A percentile compares a stretch with the other conserved stretches of the same genome.
These are phyloP conservation scores for Protobothrops flavoviridis DNA, from an alignment of 2,113 vertebrate species.

Conservation along the genomic window DNA sequence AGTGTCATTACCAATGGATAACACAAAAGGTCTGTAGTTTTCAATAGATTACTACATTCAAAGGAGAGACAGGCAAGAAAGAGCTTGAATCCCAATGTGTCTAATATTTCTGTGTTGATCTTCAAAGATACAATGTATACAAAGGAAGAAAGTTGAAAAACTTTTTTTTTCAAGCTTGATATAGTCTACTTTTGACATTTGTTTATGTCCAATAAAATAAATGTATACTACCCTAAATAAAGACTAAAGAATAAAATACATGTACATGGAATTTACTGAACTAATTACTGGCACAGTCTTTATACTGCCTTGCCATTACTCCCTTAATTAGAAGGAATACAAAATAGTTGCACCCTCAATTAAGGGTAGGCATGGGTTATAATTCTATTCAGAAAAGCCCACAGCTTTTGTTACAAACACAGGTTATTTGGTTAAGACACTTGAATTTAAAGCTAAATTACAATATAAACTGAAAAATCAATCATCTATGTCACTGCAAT, in stretches of 20 bases:
- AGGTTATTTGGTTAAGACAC: background rate
- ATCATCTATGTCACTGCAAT: background rate
- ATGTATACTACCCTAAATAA: background rate
- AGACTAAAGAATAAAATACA: slow-evolving; percentile 47
- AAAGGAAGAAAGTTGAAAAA: background rate
- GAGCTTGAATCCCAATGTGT: background rate
- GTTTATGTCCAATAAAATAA: slow-evolving; percentile 9
- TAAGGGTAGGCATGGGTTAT: background rate
- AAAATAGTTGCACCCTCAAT: slow-evolving; percentile 20
- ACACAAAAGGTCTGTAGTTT: slow-evolving; percentile 19
- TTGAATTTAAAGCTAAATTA: background rate
- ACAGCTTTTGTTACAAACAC: background rate
- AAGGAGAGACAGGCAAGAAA: background rate
- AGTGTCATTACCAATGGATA: background rate
- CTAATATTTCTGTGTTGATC: background rate
- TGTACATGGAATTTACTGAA: slow-evolving; percentile 36
- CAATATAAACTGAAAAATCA: background rate
- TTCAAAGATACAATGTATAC: background rate
- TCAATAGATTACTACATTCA: slow-evolving; percentile 12
- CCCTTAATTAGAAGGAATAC: slow-evolving; percentile 14
- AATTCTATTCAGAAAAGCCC: background rate
- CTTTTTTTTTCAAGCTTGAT: background rate
- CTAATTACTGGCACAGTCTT: slow-evolving; percentile 31
- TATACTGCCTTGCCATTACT: slow-evolving; percentile 16
- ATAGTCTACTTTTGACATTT: background rate